These are phyloP conservation scores for Spodoptera litura DNA, from an alignment of 1,140 invertebrate species.

Conservation along the genomic window DNA sequence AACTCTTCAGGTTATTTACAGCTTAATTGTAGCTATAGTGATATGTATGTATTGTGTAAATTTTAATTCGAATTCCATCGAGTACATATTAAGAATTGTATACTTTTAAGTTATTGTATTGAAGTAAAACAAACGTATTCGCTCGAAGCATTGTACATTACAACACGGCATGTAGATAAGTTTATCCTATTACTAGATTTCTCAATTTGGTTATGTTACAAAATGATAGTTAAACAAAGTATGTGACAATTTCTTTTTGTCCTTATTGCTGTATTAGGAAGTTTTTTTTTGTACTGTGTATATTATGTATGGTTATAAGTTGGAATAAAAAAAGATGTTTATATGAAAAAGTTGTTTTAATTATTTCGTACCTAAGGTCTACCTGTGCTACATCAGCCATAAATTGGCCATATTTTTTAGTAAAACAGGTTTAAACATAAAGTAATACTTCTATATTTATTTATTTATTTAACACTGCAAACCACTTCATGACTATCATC, in stretches of 20 bases:
- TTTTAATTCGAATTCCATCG: conserved; percentile 86
- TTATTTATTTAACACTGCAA: too few relatives aligned
- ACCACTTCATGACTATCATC: too few relatives aligned
- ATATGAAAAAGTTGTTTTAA: conserved; percentile 81
- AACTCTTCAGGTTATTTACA: conserved; percentile 82
- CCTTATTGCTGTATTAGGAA: conserved; percentile 85
- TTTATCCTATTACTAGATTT: conserved; percentile 84
- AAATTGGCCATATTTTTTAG: not conserved
- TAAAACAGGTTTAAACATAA: not conserved
- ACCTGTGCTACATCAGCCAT: too few relatives aligned
- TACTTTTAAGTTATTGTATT: conserved; percentile 85
- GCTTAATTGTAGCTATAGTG: conserved; percentile 84
- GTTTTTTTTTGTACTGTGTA: conserved; percentile 87
- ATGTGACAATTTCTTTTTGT: conserved; percentile 85
- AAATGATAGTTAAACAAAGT: conserved; percentile 77
- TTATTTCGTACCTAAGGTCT: conserved; percentile 24
- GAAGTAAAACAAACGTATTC: conserved; percentile 83
- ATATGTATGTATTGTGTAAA: conserved; percentile 86
- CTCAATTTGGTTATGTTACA: conserved; percentile 83
- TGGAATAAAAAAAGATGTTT: conserved; percentile 87
- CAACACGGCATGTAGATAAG: conserved; percentile 84
- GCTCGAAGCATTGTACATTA: conserved; percentile 86
- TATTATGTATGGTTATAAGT: conserved; percentile 87
- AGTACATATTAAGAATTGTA: conserved; percentile 84
- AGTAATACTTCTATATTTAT: not conserved